These are phyloP conservation scores for Cylloceria caligata DNA, from an alignment of 2,888 invertebrate genomes.

Conservation along the genomic window DNA sequence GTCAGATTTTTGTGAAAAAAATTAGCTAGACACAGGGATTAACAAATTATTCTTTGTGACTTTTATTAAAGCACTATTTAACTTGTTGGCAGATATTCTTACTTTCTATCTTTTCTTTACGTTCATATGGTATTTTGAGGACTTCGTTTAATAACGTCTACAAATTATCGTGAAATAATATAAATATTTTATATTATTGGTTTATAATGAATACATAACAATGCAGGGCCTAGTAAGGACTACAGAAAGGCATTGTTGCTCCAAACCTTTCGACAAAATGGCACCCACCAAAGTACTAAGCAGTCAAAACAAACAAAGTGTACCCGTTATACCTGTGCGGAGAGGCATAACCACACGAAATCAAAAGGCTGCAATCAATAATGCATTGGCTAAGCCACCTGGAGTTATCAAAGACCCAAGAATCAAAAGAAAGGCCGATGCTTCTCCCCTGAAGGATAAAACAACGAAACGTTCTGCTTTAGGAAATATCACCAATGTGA, in stretches of 20 bases:
- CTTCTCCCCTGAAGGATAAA: slow-evolving; percentile 91
- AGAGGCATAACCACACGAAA: slow-evolving; percentile 88
- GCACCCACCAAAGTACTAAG: slow-evolving; percentile 88
- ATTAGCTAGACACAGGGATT: no score
- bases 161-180: background rate
- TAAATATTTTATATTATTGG: background rate
- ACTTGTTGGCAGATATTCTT: no score
- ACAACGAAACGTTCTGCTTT: slow-evolving; percentile 93
- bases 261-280: slow-evolving; percentile 83
- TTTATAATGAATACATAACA: no score
- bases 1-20: no score
- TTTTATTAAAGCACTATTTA: no score
- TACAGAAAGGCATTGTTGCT: slow-evolving; percentile 27
- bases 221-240: slow-evolving; percentile 14
- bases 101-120: no score
- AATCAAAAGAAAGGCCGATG: slow-evolving; percentile 92
- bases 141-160: no score
- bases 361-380: slow-evolving; percentile 84
- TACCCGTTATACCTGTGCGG: slow-evolving; percentile 84
- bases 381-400: slow-evolving; percentile 79
- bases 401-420: slow-evolving; percentile 86
- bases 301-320: slow-evolving; percentile 85
- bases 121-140: no score
- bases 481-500: slow-evolving; percentile 93
- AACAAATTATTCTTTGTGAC: no score